A percentile compares a stretch with the other conserved stretches of the same genome.
Conservation (phyloP, 35 echinoderm and acorn worm species). For the Hemicentrotus pulcherrimus region DNA sequence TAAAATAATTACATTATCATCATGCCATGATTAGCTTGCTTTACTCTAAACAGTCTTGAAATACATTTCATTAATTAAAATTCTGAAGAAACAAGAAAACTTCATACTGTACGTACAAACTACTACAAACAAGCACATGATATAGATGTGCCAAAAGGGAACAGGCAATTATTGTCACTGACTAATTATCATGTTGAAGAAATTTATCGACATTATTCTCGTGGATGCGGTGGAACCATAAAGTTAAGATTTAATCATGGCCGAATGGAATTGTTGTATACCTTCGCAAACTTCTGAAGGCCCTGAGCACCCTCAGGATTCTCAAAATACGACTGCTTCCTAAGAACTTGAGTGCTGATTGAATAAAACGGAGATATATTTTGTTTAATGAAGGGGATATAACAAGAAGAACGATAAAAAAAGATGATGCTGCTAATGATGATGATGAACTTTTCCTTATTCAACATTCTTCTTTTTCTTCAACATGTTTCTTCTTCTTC, state of each 20-base stretch:
- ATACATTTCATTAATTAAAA: no score
- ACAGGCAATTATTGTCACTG: background rate
- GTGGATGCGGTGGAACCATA: background rate
- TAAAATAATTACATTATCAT: no score
- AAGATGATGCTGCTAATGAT: background rate
- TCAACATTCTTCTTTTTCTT: no score
- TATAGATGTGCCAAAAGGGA: background rate
- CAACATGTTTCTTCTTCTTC: no score
- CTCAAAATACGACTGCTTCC: conserved; percentile 96
- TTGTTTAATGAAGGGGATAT: no score
- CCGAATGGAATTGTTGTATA: background rate
- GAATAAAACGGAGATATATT: background rate
- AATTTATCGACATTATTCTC: background rate
- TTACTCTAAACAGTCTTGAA: no score
- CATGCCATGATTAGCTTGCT: no score
- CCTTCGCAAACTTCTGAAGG: conserved; percentile 88
- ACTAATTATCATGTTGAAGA: background rate
- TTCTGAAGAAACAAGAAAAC: background rate
- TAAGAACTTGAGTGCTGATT: conserved; percentile 77
- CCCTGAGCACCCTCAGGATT: conserved; percentile 89
- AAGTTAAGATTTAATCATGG: background rate
- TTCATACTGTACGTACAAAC: background rate
- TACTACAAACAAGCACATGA: no score
- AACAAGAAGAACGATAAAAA: no score
- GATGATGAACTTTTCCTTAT: no score